Evolutionary conservation across 2,113 vertebrate genomes (phyloP).

Genomic region (Electrona antarctica): DNA sequence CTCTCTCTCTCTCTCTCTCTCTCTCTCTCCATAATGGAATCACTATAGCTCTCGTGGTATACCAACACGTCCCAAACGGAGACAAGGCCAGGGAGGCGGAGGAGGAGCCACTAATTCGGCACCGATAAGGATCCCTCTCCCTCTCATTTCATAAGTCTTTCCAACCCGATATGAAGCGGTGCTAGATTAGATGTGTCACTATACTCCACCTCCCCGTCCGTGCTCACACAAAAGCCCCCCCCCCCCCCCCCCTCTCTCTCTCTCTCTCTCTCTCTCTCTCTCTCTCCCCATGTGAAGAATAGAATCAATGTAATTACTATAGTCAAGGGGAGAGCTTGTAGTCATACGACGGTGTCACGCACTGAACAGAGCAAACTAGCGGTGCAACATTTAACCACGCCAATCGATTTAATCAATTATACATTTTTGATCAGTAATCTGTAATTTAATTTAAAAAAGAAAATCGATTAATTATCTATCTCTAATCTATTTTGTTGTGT

Average conservation of each 20-base stretch:
- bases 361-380: too few relatives aligned
- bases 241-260: too few relatives aligned
- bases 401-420: too few relatives aligned
- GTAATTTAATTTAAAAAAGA: too few relatives aligned
- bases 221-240: not conserved
- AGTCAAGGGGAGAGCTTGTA: slow-evolving; percentile 49
- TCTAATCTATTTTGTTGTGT: too few relatives aligned
- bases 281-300: slow-evolving; percentile 33
- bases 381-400: too few relatives aligned
- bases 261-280: slow-evolving; percentile 8
- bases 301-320: slow-evolving; percentile 69
- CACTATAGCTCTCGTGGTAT: slow-evolving; percentile 80
- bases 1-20: not conserved
- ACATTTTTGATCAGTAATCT: too few relatives aligned
- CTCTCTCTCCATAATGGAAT: slow-evolving; percentile 82
- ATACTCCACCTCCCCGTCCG: slow-evolving; percentile 58
- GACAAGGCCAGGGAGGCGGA: slow-evolving; percentile 71
- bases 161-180: slow-evolving; percentile 88
- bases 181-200: slow-evolving; percentile 94
- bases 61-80: slow-evolving; percentile 82
- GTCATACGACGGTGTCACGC: too few relatives aligned
- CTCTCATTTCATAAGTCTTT: slow-evolving; percentile 96
- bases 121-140: slow-evolving; percentile 96
- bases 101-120: slow-evolving; percentile 85
- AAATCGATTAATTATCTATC: too few relatives aligned